Evolutionary conservation across 2,797 vertebrate genomes (phyloP), one percentile per base, ranked within the genome.

Genomic region (Staurois parvus): DNA sequence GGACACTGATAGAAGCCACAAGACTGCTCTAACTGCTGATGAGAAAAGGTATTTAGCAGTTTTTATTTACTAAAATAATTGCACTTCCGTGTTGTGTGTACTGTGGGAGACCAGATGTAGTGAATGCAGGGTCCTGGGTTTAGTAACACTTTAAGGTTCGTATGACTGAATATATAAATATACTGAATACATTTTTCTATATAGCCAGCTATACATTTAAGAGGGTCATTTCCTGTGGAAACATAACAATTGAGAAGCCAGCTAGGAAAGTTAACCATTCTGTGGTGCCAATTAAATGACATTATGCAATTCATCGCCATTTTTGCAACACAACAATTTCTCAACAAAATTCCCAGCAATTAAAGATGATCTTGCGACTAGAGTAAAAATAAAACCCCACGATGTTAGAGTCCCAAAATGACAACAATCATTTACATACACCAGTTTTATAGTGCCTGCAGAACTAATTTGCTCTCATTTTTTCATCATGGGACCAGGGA

Each of bases 261-360:
- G 75, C 52, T 64, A 84, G 32, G 8, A 12, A 15, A 45, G 11
- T 45, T 32, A 26, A 34, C 69, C 68, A 67, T 28, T 37, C 30
- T 42, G 30, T 77, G 76, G 66, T 72, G 70, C 42, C 70, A 78
- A 78, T 84, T 79, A 85, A 79, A 15, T 79, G 83, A 73, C 30
- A 79, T 37, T 79, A 85, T 74, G 76, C 76, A 84, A 85, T 74
- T 79, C 72, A 79, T 68, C 26, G 8, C 37, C 19, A 67, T 74
- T 74, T n/a, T 48, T 73, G 76, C n/a, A 8, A 74, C 68, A 67
- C 48, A 67, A 70, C 28, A 32, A 69, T 79, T 26, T 30, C 45
- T 79, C 73, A 79, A 67, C 75, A 68, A 52, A 40, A 28, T 2
- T 59, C 66, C 69, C 21, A 29, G n/a, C 42, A 67, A 68, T 75